Evolutionary conservation across 2,888 invertebrate species (phyloP), one percentile per base, ranked within the genome.

Genomic region (Corbicula japonica): DNA sequence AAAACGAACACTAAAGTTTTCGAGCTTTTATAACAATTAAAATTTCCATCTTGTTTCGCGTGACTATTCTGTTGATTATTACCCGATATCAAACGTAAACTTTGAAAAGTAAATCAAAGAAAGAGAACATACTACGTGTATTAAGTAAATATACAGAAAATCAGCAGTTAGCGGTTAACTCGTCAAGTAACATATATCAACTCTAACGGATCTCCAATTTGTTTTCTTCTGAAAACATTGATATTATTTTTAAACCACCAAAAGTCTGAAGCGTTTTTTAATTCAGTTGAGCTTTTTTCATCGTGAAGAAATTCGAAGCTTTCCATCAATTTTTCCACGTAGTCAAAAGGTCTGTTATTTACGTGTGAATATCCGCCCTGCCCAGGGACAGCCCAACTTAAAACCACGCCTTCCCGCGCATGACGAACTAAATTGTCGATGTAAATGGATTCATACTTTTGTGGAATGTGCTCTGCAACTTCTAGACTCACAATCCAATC

Each of bases 391-490:
- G 85, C 83, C 85, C 85, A 85, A 65, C 83, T 85, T 21, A 85
- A 65, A 41, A 85, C 54, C 10, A 85, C 54, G 0, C 82, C 85
- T n/a, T 78, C 76, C 15, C 65, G 71, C 12, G 85, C 83, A 61
- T 85, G 85, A 6, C 83, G 70, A n/a, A 60, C 81, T 21, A 85
- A 12, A 48, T 85, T 85, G 61, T 80, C 76, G 12, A 85, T 41
- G 34, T 62, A 85, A 21, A 72, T 62, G 30, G 46, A 58, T 76
- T 85, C 83, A 72, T 58, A 83, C 44, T 73, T 30, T 41, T 52
- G 28, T 21, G 83, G 83, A 50, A 85, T 83, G 63, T 85, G 83
- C 28, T 85, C 85, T 1, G 81, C 83, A 1, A 85, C 85, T 60
- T 85, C 85, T 6, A 85, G 54, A 56, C 83, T 81, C 1, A 85